A percentile compares a stretch with the other conserved stretches of the same genome.
Evolutionary conservation across 2,797 vertebrate genomes (phyloP).

Genomic region (Tokudaia tokunoshimensis): DNA sequence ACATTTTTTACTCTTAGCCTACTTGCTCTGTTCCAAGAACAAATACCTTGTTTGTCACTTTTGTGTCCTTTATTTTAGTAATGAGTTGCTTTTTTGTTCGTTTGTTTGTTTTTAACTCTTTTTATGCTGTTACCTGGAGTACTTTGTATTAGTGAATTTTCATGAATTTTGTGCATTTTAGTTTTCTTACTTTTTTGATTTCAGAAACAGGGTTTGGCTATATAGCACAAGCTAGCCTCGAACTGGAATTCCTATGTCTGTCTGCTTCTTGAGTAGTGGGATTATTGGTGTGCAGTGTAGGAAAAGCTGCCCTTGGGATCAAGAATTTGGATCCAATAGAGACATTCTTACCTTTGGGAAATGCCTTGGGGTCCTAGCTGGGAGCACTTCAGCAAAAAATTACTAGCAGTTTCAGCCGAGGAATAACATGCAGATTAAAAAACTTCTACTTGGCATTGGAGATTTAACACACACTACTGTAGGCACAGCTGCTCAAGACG

Average conservation of each 20-base stretch:
- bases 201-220: not conserved
- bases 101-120: not conserved
- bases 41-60: not conserved
- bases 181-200: not conserved
- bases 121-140: not conserved
- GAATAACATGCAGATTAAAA: not conserved
- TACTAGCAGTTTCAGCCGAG: not conserved
- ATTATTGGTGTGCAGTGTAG: not conserved
- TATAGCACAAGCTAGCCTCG: not conserved
- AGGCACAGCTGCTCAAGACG: not conserved
- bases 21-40: not conserved
- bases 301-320: not conserved
- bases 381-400: too few species aligned
- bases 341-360: not conserved
- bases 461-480: too few species aligned
- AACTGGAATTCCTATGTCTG: not conserved
- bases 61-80: slow-evolving; percentile 36
- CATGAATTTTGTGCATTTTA: not conserved
- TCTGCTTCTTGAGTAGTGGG: not conserved
- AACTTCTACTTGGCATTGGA: too few species aligned
- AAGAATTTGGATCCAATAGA: not conserved
- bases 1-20: not conserved
- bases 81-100: not conserved
- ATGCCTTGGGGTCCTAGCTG: not conserved
- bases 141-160: slow-evolving; percentile 2